Conservation (phyloP, 1,140 invertebrate genomes). For the Antheraea pernyi region DNA sequence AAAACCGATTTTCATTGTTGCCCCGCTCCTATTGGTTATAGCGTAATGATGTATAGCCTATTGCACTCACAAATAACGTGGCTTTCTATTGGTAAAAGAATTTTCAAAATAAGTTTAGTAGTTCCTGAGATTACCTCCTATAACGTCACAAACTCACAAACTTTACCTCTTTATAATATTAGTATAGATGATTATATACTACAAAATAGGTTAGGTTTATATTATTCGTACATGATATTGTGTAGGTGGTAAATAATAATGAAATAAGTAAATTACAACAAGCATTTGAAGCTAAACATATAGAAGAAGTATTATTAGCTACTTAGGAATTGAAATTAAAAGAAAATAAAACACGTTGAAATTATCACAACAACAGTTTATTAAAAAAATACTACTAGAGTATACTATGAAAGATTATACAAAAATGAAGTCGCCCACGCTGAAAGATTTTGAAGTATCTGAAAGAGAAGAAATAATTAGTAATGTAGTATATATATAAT, state of each 20-base stretch:
- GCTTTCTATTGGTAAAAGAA: too few species aligned
- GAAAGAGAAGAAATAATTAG: conserved; percentile 11
- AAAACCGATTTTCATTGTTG: too few species aligned
- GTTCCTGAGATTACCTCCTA: too few species aligned
- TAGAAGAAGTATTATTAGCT: conserved; percentile 23
- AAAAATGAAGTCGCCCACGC: conserved; percentile 24
- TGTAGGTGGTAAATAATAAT: conserved; percentile 16
- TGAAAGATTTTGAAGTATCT: conserved; percentile 10
- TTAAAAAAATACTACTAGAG: conserved; percentile 29
- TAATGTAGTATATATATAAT: conserved; percentile 24
- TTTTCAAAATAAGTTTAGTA: too few species aligned
- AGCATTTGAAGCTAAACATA: conserved; percentile 30
- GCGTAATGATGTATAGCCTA: too few species aligned
- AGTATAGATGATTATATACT: too few species aligned
- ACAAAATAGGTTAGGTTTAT: too few species aligned
- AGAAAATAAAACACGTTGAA: conserved; percentile 17
- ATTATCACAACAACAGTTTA: conserved; percentile 19
- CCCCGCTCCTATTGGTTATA: too few species aligned
- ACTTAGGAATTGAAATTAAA: conserved; percentile 27
- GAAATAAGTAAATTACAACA: conserved; percentile 15
- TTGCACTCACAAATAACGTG: too few species aligned
- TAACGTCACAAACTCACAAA: too few species aligned
- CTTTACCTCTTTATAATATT: too few species aligned
- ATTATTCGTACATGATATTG: conserved; percentile 30
- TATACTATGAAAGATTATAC: conserved; percentile 36